phyloP scores from a whole-genome alignment of 2,888 invertebrate genomes.

The Drosophila fulvimacula region DNA sequence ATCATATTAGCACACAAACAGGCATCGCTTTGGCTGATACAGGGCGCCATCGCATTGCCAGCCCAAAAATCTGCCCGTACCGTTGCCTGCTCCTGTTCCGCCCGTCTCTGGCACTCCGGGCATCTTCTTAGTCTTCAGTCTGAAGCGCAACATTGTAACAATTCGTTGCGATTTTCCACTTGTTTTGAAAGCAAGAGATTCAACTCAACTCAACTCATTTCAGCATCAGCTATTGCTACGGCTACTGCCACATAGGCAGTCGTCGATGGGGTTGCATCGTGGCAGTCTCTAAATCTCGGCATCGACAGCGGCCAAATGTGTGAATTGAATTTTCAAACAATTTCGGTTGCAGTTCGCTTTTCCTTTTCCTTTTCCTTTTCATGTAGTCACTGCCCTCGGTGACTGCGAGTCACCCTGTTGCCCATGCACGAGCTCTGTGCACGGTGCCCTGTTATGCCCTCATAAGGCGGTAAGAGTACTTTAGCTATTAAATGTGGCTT shows the following conservation, averaged over 20 bases:
- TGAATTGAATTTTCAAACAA: slow-evolving; percentile 83
- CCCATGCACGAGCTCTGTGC: slow-evolving; percentile 16
- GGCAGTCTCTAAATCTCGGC: slow-evolving; percentile 67
- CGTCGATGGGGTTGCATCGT: slow-evolving; percentile 33
- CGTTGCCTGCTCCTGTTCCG: slow-evolving; percentile 7
- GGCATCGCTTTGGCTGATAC: slow-evolving; percentile 56
- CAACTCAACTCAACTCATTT: slow-evolving; percentile 1
- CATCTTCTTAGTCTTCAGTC: slow-evolving; percentile 20
- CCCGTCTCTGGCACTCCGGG: slow-evolving; percentile 31
- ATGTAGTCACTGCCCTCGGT: background rate
- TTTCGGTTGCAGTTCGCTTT: slow-evolving; percentile 51
- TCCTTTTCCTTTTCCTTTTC: background rate
- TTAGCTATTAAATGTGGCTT: background rate
- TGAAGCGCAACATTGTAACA: slow-evolving; percentile 71
- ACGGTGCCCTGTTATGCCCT: slow-evolving; percentile 14
- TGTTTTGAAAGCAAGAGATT: slow-evolving; percentile 60
- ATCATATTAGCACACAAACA: slow-evolving; percentile 47
- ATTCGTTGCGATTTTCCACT: slow-evolving; percentile 81
- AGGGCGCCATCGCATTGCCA: slow-evolving; percentile 41
- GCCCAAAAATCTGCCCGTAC: slow-evolving; percentile 17
- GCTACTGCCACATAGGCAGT: slow-evolving; percentile 3
- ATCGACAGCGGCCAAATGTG: slow-evolving; percentile 82
- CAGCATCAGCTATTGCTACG: background rate
- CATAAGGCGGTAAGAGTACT: background rate
- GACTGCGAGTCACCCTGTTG: slow-evolving; percentile 18